Evolutionary conservation across 2,113 vertebrate genomes (phyloP).

Genomic region (Prietella phreatophila): DNA sequence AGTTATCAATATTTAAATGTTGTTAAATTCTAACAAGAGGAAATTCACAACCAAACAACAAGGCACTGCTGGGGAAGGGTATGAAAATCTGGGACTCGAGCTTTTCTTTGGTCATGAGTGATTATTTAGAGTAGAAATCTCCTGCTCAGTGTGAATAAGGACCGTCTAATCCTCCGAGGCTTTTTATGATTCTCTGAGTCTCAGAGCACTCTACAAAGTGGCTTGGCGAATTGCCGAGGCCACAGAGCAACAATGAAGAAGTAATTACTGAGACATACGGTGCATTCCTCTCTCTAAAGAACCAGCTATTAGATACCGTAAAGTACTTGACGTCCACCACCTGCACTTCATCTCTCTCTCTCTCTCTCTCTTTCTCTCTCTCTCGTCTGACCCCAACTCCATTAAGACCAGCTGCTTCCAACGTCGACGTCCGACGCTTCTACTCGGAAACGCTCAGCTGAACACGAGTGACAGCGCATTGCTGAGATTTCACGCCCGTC

Average conservation of each 20-base stretch:
- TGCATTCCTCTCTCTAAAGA: background rate
- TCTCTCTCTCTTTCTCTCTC: background rate
- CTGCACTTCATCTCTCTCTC: background rate
- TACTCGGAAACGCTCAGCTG: constrained; percentile 43
- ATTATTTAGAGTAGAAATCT: background rate
- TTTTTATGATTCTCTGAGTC: background rate
- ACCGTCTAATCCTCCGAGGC: no score
- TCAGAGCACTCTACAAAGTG: background rate
- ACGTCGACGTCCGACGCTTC: background rate
- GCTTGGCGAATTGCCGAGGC: constrained; percentile 4
- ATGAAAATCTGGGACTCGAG: background rate
- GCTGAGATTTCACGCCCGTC: constrained; percentile 53
- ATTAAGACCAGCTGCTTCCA: background rate
- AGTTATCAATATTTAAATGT: background rate
- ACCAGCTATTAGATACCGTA: background rate
- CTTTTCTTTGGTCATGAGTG: background rate
- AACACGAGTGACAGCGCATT: constrained; percentile 48
- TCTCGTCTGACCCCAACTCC: background rate
- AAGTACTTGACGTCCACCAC: constrained; percentile 31
- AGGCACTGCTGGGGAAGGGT: no score
- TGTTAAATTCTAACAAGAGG: background rate
- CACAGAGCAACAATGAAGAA: constrained; percentile 5
- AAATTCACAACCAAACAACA: background rate
- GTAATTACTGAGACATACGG: constrained; percentile 5
- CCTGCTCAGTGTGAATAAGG: background rate